A percentile compares a stretch with the other conserved stretches of the same genome.
Evolutionary conservation across 1,140 invertebrate species (phyloP).

Genomic region (Lycorma delicatula): DNA sequence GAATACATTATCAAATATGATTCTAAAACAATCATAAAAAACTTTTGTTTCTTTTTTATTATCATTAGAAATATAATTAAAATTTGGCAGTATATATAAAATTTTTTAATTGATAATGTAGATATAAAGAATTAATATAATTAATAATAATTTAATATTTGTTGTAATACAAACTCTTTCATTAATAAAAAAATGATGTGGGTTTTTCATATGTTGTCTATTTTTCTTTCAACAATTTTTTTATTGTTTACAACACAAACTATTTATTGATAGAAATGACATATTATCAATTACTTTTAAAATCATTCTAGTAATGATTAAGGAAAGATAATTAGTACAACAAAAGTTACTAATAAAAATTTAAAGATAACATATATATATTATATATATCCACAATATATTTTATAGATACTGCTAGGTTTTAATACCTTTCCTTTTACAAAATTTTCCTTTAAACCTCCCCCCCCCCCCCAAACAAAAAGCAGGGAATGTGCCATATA

Average conservation of each 20-base stretch:
- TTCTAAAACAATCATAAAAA: constrained; percentile 31
- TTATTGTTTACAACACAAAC: too few relatives aligned
- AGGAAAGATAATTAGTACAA: too few relatives aligned
- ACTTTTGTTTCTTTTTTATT: constrained; percentile 19
- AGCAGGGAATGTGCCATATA: too few relatives aligned
- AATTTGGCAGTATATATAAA: constrained; percentile 3
- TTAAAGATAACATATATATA: too few relatives aligned
- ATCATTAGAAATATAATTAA: not conserved
- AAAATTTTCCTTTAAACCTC: not conserved
- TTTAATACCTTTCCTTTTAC: too few relatives aligned
- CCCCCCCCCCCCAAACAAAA: not conserved
- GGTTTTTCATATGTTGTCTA: not conserved
- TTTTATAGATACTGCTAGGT: constrained; percentile 5
- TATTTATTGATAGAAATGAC: too few relatives aligned
- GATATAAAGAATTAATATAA: not conserved
- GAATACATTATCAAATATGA: constrained; percentile 32
- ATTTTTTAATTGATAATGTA: not conserved
- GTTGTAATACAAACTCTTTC: too few relatives aligned
- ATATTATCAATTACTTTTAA: too few relatives aligned
- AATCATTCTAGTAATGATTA: too few relatives aligned
- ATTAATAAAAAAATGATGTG: not conserved
- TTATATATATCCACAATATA: not conserved
- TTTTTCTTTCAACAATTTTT: not conserved
- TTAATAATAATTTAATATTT: not conserved
- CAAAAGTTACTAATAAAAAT: too few relatives aligned